These are phyloP conservation scores for Syngnathus rostellatus DNA, from an alignment of 2,797 vertebrate species.

Conservation along the genomic window DNA sequence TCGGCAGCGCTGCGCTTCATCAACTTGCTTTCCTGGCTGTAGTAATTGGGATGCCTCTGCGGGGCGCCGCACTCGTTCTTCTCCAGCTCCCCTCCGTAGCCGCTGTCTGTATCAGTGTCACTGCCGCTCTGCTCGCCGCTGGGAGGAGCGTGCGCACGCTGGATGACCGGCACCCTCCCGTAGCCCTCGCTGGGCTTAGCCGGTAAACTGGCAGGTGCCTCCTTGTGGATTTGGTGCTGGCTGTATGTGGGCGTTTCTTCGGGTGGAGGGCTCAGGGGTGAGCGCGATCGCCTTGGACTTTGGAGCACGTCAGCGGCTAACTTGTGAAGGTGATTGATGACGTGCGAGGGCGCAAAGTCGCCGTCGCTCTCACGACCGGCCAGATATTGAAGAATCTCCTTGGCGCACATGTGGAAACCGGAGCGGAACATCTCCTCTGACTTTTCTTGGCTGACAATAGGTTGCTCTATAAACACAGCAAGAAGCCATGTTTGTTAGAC, in stretches of 20 bases:
- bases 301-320: conserved; percentile 83
- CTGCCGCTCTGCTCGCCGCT: conserved; percentile 92
- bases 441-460: conserved; percentile 70
- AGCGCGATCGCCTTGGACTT: conserved; percentile 47
- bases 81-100: conserved; percentile 90
- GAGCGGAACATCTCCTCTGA: conserved; percentile 92
- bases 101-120: conserved; percentile 96
- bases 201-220: conserved; percentile 62
- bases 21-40: conserved; percentile 64
- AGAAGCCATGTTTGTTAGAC: background rate
- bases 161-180: conserved; percentile 91
- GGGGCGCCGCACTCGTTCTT: conserved; percentile 69
- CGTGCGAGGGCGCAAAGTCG: conserved; percentile 77
- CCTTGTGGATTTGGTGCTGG: conserved; percentile 64
- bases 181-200: conserved; percentile 74
- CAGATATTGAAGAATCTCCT: conserved; percentile 89
- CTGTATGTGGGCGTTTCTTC: conserved; percentile 55
- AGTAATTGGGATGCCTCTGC: conserved; percentile 61
- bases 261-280: conserved; percentile 52
- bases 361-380: conserved; percentile 75
- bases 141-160: conserved; percentile 80
- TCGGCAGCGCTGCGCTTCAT: conserved; percentile 66
- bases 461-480: conserved; percentile 72
- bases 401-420: conserved; percentile 94
- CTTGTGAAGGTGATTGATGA: conserved; percentile 85